These are phyloP conservation scores for Solea solea DNA, from an alignment of 2,113 vertebrate genomes.

Conservation along the genomic window DNA sequence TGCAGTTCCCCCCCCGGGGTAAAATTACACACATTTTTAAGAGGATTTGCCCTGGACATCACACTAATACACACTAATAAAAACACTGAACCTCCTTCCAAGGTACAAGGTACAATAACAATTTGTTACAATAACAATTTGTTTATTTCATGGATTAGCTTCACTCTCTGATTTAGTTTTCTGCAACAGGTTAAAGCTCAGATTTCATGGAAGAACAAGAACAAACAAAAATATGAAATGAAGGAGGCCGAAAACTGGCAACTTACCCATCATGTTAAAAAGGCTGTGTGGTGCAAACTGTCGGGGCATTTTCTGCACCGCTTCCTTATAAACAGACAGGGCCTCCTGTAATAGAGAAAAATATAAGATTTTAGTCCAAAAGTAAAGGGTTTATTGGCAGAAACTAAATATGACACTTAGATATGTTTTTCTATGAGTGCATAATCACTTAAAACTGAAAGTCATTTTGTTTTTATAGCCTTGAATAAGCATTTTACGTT, in stretches of 20 bases:
- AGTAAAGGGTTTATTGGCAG: too few relatives aligned
- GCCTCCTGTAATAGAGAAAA: constrained; percentile 85
- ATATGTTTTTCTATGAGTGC: too few relatives aligned
- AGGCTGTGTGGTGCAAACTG: constrained; percentile 99
- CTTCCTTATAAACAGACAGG: constrained; percentile 91
- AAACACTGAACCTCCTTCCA: constrained; percentile 28
- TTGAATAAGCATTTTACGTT: too few relatives aligned
- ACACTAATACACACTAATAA: constrained; percentile 16
- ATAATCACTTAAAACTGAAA: too few relatives aligned
- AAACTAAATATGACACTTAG: too few relatives aligned
- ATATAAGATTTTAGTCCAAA: too few relatives aligned
- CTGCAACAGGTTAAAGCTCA: constrained; percentile 7
- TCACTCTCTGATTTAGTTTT: constrained; percentile 18
- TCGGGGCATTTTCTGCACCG: constrained; percentile 96
- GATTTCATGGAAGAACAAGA: not conserved
- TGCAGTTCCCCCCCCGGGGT: constrained; percentile 8
- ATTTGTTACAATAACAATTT: constrained; percentile 42
- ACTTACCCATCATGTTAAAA: constrained; percentile 99
- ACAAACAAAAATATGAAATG: not conserved
- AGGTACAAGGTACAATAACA: constrained; percentile 5
- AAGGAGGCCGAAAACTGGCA: not conserved
- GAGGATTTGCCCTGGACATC: constrained; percentile 31
- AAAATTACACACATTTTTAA: constrained; percentile 48
- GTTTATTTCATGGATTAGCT: constrained; percentile 52
- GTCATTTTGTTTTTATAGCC: too few relatives aligned